Percentiles rank a stretch among this genome's conserved stretches.
Evolutionary conservation across 2,888 invertebrate genomes (phyloP).

Genomic region (Ormyrus pomaceus): DNA sequence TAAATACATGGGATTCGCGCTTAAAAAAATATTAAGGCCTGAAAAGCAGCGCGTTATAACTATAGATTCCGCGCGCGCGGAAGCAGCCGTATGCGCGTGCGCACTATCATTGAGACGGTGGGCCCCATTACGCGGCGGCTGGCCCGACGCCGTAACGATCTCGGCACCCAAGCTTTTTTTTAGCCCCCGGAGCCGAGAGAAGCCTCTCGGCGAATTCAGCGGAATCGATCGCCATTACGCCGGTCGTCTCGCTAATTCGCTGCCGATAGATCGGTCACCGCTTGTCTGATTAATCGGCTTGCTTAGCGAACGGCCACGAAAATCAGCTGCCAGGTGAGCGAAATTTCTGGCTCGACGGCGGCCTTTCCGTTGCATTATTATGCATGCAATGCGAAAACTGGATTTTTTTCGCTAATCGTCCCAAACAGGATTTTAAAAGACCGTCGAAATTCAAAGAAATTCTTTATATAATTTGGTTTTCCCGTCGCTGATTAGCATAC

Average conservation of each 20-base stretch:
- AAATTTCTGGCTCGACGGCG: too few relatives aligned
- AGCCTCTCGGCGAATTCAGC: slow-evolving; percentile 14
- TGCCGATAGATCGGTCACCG: too few relatives aligned
- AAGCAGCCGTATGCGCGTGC: slow-evolving; percentile 26
- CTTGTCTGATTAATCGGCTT: too few relatives aligned
- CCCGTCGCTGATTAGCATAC: too few relatives aligned
- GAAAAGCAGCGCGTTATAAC: not conserved
- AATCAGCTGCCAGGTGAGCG: too few relatives aligned
- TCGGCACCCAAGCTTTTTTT: slow-evolving; percentile 53
- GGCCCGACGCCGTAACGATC: slow-evolving; percentile 59
- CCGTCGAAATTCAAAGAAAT: too few relatives aligned
- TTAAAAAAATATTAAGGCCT: slow-evolving; percentile 49
- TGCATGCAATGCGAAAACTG: too few relatives aligned
- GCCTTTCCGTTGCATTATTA: too few relatives aligned
- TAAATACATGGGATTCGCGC: slow-evolving; percentile 51
- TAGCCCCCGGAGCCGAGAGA: slow-evolving; percentile 6
- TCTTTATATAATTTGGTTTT: too few relatives aligned
- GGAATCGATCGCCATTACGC: not conserved
- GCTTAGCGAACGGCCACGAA: too few relatives aligned
- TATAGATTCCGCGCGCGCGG: not conserved
- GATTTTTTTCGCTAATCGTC: too few relatives aligned
- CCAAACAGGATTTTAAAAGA: too few relatives aligned
- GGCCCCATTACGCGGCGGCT: slow-evolving; percentile 64
- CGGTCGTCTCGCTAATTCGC: not conserved
- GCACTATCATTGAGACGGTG: slow-evolving; percentile 69